Evolutionary conservation across 2,797 vertebrate species (phyloP).

Genomic region (Sebastes vulpes): DNA sequence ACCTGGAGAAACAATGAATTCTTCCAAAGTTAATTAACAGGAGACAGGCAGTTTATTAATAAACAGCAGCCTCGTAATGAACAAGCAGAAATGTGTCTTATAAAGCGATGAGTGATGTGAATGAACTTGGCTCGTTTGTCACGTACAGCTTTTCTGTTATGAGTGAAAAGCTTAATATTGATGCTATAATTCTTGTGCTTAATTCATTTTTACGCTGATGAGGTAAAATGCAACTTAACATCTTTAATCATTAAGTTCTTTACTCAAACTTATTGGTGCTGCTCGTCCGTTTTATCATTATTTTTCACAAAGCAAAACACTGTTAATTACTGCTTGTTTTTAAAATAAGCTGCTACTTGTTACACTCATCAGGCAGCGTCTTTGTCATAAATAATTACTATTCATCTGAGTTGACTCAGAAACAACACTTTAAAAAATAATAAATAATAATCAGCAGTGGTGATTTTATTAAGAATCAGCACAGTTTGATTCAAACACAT

Average conservation of each 20-base stretch:
- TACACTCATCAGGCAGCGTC: not conserved
- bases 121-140: not conserved
- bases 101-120: not conserved
- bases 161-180: not conserved
- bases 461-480: not conserved
- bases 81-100: not conserved
- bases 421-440: not conserved
- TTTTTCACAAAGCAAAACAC: not conserved
- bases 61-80: not conserved
- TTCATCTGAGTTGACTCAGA: not conserved
- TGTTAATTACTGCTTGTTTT: constrained; percentile 8
- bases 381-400: not conserved
- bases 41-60: not conserved
- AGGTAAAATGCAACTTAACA: not conserved
- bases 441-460: not conserved
- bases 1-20: not conserved
- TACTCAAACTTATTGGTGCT: not conserved
- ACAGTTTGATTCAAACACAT: not conserved
- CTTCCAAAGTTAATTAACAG: not conserved
- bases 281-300: constrained; percentile 12
- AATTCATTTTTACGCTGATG: not conserved
- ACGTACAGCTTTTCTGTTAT: not conserved
- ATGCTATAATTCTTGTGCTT: not conserved
- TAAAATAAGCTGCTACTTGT: not conserved
- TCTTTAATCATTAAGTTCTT: constrained; percentile 14